Conservation (phyloP, 37 sponge, comb jelly and placozoan species). For the Amphimedon queenslandica region DNA sequence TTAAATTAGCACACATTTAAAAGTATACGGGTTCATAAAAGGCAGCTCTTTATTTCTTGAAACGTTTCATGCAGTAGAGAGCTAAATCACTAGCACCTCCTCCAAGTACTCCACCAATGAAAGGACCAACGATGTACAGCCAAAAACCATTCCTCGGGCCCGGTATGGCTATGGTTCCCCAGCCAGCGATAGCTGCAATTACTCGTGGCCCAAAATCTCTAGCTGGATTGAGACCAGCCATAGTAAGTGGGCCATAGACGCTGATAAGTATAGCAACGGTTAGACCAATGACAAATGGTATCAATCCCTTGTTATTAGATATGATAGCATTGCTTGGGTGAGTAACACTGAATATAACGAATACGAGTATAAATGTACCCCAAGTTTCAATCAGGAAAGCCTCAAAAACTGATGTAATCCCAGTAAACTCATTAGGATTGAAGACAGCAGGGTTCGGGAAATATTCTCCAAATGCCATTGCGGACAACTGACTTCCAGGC, state of each 20-base stretch:
- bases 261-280: constrained; percentile 19
- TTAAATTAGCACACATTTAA: no score
- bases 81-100: constrained; percentile 2
- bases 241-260: constrained; percentile 13
- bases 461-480: constrained; percentile 13
- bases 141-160: constrained; percentile 13
- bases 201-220: constrained; percentile 20
- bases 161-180: constrained; percentile 21
- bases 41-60: background rate
- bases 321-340: constrained; percentile 10
- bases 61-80: no score
- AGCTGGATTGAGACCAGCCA: constrained; percentile 21
- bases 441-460: constrained; percentile 13
- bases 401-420: background rate
- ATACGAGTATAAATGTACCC: constrained; percentile 14
- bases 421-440: background rate
- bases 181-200: constrained; percentile 10
- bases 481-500: background rate
- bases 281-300: constrained; percentile 11
- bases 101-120: constrained; percentile 24
- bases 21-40: no score
- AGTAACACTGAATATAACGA: constrained; percentile 6
- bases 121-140: constrained; percentile 27
- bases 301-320: background rate
- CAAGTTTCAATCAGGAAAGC: constrained; percentile 7